A percentile compares a stretch with the other conserved stretches of the same genome.
These are phyloP conservation scores for Sebastiscus tertius DNA, from an alignment of 2,797 vertebrate genomes.

Conservation along the genomic window DNA sequence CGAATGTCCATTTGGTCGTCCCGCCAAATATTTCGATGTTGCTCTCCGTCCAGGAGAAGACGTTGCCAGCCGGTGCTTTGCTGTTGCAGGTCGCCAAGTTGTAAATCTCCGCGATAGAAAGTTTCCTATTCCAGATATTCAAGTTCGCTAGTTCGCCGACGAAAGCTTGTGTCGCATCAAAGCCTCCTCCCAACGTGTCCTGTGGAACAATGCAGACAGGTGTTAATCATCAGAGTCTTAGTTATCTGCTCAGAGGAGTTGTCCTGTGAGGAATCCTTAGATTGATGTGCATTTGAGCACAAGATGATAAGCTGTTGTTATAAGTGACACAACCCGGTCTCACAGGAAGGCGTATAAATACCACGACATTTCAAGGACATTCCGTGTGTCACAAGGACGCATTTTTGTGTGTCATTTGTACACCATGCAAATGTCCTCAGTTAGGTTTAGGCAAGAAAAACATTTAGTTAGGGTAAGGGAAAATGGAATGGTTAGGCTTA, in stretches of 20 bases:
- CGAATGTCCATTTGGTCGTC: slow-evolving; percentile 95
- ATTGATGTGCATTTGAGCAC: neutral
- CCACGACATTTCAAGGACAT: too few species aligned
- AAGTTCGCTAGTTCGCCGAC: slow-evolving; percentile 94
- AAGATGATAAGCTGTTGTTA: neutral
- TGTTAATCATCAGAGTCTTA: neutral
- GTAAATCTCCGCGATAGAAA: slow-evolving; percentile 90
- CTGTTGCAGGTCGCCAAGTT: slow-evolving; percentile 93
- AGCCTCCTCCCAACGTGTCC: slow-evolving; percentile 94
- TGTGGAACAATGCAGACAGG: slow-evolving; percentile 57
- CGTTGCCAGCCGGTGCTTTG: slow-evolving; percentile 89
- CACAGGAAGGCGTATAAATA: too few species aligned
- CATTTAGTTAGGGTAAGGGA: too few species aligned
- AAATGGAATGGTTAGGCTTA: too few species aligned
- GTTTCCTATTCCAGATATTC: slow-evolving; percentile 94
- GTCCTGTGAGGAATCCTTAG: neutral
- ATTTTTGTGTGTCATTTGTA: too few species aligned
- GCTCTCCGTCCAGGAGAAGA: slow-evolving; percentile 93
- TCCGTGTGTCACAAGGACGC: too few species aligned
- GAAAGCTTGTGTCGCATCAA: slow-evolving; percentile 95
- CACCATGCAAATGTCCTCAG: too few species aligned
- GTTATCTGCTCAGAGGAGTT: neutral
- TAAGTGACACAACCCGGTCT: neutral
- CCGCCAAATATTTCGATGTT: slow-evolving; percentile 95
- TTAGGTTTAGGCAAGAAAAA: too few species aligned